Evolutionary conservation across 2,797 vertebrate species (phyloP).

Genomic region (Todus mexicanus): DNA sequence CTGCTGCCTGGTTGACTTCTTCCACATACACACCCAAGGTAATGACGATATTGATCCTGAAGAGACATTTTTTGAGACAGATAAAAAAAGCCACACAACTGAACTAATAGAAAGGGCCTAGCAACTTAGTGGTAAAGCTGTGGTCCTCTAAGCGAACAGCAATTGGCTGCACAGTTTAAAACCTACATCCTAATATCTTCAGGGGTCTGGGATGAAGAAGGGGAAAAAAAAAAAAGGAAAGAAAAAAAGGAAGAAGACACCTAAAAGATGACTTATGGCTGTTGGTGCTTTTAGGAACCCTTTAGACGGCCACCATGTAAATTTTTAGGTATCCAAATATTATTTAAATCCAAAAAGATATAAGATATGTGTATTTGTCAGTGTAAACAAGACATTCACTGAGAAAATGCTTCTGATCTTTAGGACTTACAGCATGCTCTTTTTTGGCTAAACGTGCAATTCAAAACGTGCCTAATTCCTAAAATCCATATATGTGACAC

Average conservation of each 20-base stretch:
- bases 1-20: conserved; percentile 73
- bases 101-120: conserved; percentile 59
- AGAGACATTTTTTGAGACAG: conserved; percentile 68
- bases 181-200: conserved; percentile 25
- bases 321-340: background rate
- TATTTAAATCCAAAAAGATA: background rate
- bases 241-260: background rate
- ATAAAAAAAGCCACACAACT: conserved; percentile 68
- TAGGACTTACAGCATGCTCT: conserved; percentile 29
- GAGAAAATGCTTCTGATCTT: conserved; percentile 57
- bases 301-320: background rate
- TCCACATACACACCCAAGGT: conserved; percentile 66
- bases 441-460: conserved; percentile 71
- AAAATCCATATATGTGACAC: conserved; percentile 76
- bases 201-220: background rate
- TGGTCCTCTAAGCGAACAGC: conserved; percentile 22
- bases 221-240: background rate
- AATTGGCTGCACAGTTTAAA: conserved; percentile 43
- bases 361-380: background rate
- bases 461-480: conserved; percentile 76
- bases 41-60: conserved; percentile 75
- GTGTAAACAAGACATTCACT: conserved; percentile 35
- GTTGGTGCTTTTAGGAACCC: background rate
- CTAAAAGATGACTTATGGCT: conserved; percentile 11
- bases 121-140: conserved; percentile 51